A percentile compares a stretch with the other conserved stretches of the same genome.
Evolutionary conservation across 53 echinoderm and acorn worm species (phyloP).

Genomic region (Paracentrotus lividus): DNA sequence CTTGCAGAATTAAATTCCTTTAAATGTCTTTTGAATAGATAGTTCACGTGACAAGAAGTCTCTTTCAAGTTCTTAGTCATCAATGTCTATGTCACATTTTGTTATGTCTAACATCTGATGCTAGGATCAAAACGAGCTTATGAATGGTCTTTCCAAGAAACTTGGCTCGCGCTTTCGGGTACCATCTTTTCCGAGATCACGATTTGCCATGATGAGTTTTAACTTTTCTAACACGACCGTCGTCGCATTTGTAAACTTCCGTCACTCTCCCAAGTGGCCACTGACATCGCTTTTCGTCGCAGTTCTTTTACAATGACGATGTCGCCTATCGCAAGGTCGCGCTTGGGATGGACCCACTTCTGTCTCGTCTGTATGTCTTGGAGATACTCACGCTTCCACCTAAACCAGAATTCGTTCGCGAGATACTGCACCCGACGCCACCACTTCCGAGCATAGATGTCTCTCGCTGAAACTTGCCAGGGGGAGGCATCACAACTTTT

Average conservation of each 20-base stretch:
- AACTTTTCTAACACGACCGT: slow-evolving; percentile 54
- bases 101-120: too few relatives aligned
- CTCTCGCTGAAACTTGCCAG: slow-evolving; percentile 68
- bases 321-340: slow-evolving; percentile 61
- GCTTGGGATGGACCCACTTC: slow-evolving; percentile 65
- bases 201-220: slow-evolving; percentile 38
- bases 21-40: too few relatives aligned
- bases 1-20: too few relatives aligned
- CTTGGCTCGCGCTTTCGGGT: too few relatives aligned
- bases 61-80: too few relatives aligned
- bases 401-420: slow-evolving; percentile 50
- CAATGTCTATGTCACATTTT: too few relatives aligned
- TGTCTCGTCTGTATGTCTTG: slow-evolving; percentile 62
- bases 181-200: too few relatives aligned
- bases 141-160: too few relatives aligned
- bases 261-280: slow-evolving; percentile 71
- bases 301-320: slow-evolving; percentile 72
- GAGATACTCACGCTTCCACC: slow-evolving; percentile 75
- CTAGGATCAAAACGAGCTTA: too few relatives aligned
- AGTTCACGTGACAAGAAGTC: too few relatives aligned
- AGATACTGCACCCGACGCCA: slow-evolving; percentile 77
- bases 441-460: slow-evolving; percentile 64
- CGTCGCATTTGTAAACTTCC: not conserved
- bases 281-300: slow-evolving; percentile 52
- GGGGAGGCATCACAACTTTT: slow-evolving; percentile 62